Percentiles rank a stretch among this genome's conserved stretches.
Conservation (phyloP, 2,113 vertebrate species). For the Sinocyclocheilus rhinocerous region DNA sequence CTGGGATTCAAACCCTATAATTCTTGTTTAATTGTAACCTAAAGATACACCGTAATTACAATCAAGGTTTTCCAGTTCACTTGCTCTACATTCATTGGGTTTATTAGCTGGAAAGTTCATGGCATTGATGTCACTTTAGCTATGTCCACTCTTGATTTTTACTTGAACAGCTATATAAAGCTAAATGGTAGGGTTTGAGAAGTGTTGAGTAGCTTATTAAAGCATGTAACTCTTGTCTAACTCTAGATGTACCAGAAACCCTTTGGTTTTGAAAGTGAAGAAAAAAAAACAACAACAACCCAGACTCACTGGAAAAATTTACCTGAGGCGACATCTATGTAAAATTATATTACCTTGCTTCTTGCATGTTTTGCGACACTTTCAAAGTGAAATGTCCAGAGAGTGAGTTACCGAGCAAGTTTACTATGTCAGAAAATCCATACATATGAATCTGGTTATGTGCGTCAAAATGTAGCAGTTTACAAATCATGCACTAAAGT, state of each 20-base stretch:
- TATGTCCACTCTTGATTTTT: background rate
- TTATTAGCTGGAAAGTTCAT: background rate
- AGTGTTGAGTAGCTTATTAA: background rate
- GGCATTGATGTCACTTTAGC: background rate
- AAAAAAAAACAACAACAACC: background rate
- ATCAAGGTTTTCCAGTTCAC: background rate
- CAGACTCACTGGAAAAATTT: background rate
- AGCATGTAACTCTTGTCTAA: background rate
- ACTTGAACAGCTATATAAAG: background rate
- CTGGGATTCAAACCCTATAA: background rate
- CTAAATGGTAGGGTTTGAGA: background rate
- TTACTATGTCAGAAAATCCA: background rate
- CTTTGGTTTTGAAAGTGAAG: background rate
- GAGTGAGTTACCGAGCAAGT: too few relatives aligned
- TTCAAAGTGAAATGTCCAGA: background rate
- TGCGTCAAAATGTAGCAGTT: too few relatives aligned
- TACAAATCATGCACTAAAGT: background rate
- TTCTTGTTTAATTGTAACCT: conserved; percentile 13
- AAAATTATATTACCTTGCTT: background rate
- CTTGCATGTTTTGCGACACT: too few relatives aligned
- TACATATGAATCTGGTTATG: background rate
- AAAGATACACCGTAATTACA: conserved; percentile 12
- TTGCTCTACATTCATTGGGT: background rate
- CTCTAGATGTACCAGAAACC: background rate
- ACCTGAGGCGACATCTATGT: background rate